phyloP scores from a whole-genome alignment of 2,113 vertebrate genomes.

The Tapirus terrestris region DNA sequence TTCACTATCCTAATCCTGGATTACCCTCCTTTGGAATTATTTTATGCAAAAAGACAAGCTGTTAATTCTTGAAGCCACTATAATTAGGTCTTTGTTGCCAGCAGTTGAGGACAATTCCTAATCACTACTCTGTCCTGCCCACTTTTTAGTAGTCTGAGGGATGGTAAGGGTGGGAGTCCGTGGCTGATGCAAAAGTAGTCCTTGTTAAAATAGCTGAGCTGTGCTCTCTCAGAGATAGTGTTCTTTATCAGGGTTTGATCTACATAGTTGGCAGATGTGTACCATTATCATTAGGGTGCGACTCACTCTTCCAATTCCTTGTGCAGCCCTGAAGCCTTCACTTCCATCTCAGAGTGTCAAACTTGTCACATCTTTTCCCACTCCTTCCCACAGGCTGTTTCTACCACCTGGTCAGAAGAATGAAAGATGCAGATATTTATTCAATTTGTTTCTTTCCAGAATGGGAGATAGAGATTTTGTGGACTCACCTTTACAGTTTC shows the following conservation, averaged over 20 bases:
- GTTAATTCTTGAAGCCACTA: background rate
- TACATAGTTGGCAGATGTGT: background rate
- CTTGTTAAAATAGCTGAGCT: background rate
- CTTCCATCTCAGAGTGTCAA: background rate
- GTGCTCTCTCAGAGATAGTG: background rate
- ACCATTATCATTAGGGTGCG: background rate
- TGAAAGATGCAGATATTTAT: background rate
- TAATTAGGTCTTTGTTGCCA: background rate
- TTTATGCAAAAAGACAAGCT: background rate
- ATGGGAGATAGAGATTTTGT: background rate
- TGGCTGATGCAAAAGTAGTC: background rate
- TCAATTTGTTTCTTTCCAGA: background rate
- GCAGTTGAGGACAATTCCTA: background rate
- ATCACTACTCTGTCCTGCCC: background rate
- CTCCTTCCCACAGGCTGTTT: background rate
- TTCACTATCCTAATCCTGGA: background rate
- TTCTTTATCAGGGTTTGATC: background rate
- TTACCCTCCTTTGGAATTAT: background rate
- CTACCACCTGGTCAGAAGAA: background rate
- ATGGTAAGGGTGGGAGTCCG: background rate
- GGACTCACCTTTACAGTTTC: background rate
- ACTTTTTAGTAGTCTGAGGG: background rate
- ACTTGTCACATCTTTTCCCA: background rate
- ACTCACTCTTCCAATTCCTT: background rate
- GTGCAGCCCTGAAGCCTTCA: background rate